These are phyloP conservation scores for Microctonus aethiopoides DNA, from an alignment of 2,888 invertebrate genomes.

Conservation along the genomic window DNA sequence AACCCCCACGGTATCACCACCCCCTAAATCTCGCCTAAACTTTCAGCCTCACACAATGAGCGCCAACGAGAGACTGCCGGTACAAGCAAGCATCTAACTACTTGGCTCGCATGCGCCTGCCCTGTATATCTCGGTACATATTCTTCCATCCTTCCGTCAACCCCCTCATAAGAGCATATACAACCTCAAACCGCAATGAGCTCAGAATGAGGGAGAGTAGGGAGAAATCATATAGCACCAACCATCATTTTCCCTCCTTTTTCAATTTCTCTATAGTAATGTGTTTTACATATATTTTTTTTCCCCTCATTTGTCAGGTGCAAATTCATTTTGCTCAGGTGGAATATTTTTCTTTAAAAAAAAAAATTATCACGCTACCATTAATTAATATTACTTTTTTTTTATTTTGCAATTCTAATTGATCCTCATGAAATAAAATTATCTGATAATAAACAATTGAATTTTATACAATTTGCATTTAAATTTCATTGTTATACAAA, in stretches of 20 bases:
- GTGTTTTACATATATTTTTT: not conserved
- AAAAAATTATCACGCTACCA: no score
- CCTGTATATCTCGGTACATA: slow-evolving; percentile 49
- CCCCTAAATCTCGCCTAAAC: slow-evolving; percentile 28
- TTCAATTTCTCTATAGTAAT: not conserved
- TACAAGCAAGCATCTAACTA: slow-evolving; percentile 43
- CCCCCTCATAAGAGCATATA: slow-evolving; percentile 35
- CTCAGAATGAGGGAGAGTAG: slow-evolving; percentile 28
- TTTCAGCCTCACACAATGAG: slow-evolving; percentile 49
- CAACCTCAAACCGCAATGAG: slow-evolving; percentile 40
- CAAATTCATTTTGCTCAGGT: not conserved
- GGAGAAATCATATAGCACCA: slow-evolving; percentile 39
- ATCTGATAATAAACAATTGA: no score
- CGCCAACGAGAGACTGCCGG: slow-evolving; percentile 56
- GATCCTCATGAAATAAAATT: no score
- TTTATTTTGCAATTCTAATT: not conserved
- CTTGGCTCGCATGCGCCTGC: slow-evolving; percentile 45
- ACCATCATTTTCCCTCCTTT: slow-evolving; percentile 27
- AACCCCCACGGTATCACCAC: slow-evolving; percentile 7
- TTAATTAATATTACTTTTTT: not conserved
- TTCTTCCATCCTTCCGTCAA: slow-evolving; percentile 33
- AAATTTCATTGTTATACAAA: no score
- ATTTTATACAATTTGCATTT: no score
- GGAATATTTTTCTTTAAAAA: no score
- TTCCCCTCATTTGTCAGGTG: not conserved